Percentiles rank a stretch among this genome's conserved stretches.
Evolutionary conservation across 2,888 invertebrate species (phyloP).

Genomic region (Carcina quercana): DNA sequence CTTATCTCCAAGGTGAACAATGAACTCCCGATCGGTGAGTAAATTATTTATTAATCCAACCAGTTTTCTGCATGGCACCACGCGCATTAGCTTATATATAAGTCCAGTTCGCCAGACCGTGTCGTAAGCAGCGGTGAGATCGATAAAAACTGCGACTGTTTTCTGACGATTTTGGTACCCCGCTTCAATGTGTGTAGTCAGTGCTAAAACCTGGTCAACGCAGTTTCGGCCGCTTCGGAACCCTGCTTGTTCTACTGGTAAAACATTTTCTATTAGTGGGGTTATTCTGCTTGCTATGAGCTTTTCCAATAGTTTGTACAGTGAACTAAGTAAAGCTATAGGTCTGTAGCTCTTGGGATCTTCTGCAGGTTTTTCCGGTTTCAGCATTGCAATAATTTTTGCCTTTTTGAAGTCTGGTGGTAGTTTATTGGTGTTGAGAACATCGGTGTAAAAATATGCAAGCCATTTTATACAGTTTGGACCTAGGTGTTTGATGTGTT

Average conservation of each 20-base stretch:
- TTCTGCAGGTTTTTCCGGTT: background rate
- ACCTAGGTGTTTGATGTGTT: too few species aligned
- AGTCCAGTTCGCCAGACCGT: too few species aligned
- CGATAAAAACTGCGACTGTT: background rate
- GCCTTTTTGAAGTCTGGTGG: background rate
- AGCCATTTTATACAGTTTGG: too few species aligned
- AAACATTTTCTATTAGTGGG: background rate
- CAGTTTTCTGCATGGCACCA: too few species aligned
- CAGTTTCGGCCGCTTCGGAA: background rate
- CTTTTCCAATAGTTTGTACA: background rate
- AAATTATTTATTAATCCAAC: too few species aligned
- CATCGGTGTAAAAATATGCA: too few species aligned
- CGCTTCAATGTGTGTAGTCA: background rate
- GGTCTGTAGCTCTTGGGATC: slow-evolving; percentile 1
- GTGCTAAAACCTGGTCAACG: background rate
- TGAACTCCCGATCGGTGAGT: too few species aligned
- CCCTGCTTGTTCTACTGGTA: background rate
- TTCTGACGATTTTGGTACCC: background rate
- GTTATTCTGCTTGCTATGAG: background rate
- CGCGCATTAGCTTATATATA: too few species aligned
- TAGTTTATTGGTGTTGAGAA: background rate
- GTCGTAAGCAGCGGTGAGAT: background rate
- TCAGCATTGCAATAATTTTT: background rate
- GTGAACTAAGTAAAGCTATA: background rate
- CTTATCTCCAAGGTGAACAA: too few species aligned